phyloP scores from a whole-genome alignment of 2,113 vertebrate genomes.

The Malurus cyaneus region DNA sequence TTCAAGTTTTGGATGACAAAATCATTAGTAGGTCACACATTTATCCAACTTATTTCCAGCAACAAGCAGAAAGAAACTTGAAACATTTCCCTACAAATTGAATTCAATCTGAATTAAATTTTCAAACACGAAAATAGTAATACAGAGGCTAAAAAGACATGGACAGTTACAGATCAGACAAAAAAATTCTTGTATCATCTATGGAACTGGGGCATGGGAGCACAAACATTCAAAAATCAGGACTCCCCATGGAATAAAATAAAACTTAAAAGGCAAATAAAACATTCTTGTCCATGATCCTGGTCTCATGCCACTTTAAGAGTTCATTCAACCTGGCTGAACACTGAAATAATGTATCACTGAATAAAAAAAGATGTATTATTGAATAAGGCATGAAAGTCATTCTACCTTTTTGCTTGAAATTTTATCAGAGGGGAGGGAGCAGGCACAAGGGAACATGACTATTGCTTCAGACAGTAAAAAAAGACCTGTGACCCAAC shows the following conservation, averaged over 20 bases:
- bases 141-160: background rate
- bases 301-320: background rate
- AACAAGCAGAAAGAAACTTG: background rate
- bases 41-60: background rate
- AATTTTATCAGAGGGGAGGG: background rate
- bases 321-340: background rate
- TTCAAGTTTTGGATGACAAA: background rate
- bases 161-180: background rate
- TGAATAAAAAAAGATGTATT: background rate
- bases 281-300: background rate
- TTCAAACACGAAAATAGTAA: background rate
- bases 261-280: background rate
- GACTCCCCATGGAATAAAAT: background rate
- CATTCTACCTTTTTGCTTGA: background rate
- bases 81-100: background rate
- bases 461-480: background rate
- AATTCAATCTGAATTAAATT: background rate
- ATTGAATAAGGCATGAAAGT: background rate
- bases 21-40: background rate
- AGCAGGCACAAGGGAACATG: background rate
- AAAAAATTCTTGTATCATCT: background rate
- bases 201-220: accelerated
- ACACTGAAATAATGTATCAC: background rate
- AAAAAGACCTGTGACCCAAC: background rate
- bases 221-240: background rate